phyloP scores from a whole-genome alignment of 1,140 invertebrate species.

The Gerris buenoi region DNA sequence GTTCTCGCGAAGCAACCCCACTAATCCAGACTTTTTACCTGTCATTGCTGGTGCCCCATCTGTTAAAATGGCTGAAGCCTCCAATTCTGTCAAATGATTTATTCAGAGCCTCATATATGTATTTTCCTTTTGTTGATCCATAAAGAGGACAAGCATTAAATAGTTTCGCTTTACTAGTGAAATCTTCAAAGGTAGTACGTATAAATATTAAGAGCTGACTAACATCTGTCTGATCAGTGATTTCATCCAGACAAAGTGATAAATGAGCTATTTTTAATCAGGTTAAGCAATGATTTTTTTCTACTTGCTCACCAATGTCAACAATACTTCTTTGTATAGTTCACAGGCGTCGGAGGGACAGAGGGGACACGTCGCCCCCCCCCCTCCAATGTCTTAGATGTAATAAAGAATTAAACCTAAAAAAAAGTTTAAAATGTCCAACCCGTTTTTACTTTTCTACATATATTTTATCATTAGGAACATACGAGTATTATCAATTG shows the following conservation, averaged over 20 bases:
- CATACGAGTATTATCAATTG: too few relatives aligned
- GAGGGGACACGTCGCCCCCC: too few relatives aligned
- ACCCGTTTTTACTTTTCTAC: too few relatives aligned
- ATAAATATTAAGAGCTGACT: constrained; percentile 1
- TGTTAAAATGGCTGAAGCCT: background rate
- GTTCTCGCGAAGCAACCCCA: background rate
- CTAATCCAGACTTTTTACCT: background rate
- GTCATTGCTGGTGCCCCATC: background rate
- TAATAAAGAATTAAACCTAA: too few relatives aligned
- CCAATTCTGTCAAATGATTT: background rate
- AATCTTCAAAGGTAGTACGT: background rate
- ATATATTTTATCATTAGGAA: too few relatives aligned
- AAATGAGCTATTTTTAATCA: background rate
- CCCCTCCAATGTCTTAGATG: too few relatives aligned
- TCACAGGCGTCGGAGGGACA: too few relatives aligned
- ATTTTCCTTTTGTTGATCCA: background rate
- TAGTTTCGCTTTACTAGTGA: background rate
- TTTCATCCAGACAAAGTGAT: background rate
- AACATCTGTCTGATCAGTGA: background rate
- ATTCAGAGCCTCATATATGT: background rate
- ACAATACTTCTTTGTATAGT: background rate
- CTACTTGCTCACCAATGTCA: background rate
- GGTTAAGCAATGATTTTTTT: background rate
- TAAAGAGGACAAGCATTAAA: background rate
- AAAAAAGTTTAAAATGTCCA: too few relatives aligned